Evolutionary conservation across 2,797 vertebrate species (phyloP), one percentile per base, ranked within the genome.

Genomic region (Microchirus variegatus): DNA sequence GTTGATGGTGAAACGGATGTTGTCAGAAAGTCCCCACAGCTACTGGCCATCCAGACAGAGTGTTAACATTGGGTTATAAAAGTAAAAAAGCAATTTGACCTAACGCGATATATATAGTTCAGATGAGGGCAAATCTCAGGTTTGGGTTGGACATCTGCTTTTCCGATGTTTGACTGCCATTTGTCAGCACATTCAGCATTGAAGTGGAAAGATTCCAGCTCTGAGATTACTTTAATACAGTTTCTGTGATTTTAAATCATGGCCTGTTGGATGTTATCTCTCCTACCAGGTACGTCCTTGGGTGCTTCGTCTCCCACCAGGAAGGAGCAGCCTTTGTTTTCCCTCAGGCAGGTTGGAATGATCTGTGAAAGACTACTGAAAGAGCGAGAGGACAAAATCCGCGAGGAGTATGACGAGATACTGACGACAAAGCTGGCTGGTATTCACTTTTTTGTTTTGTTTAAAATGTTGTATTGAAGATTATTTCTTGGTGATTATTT

Each of bases 331-430:
- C 96, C 96, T 22, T 85, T 98, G 63, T 98, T 98, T 90, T 97
- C 96, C 82, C 93, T 98, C 77, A 90, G 94, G 81, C 96, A 98
- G 90, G 96, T 98, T 67, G 96, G 96, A 78, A 96, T 98, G 95
- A 98, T 98, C 78, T 98, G 96, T 88, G 96, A 98, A 92, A 94
- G 96, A 87, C 94, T 98, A 90, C 93, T 98, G 88, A 98, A 96
- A 91, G 96, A 98, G 77, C 93, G 94, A 35, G 96, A 98, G 93
- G 96, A 98, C 78, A 97, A 97, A 90, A 94, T 98, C 73, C 95
- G 95, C 61, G 96, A 98, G 90, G 96, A 98, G 77, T 98, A 98
- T 81, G 95, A 98, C 65, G 96, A 98, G 93, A 98, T 96, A 83
- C 88, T 98, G 89, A 97, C 96, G n/a, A 92, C 95, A 87, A 98